A percentile compares a stretch with the other conserved stretches of the same genome.
These are phyloP conservation scores for Cephus spinipes DNA, from an alignment of 2,888 invertebrate genomes.

Conservation along the genomic window DNA sequence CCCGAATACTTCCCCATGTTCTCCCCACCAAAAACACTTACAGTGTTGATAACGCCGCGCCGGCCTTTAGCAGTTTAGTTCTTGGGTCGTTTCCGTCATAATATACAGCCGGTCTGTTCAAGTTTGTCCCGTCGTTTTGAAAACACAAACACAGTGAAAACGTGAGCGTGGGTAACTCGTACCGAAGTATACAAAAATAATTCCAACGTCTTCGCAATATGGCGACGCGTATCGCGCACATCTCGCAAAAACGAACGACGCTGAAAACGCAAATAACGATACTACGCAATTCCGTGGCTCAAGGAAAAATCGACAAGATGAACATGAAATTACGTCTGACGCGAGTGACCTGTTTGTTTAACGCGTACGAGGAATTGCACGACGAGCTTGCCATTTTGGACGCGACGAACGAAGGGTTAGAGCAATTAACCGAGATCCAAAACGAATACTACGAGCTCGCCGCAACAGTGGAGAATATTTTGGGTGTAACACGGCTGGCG, in stretches of 20 bases:
- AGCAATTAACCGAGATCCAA: constrained; percentile 13
- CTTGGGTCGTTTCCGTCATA: not conserved
- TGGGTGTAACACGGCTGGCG: constrained; percentile 6
- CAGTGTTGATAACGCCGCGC: not conserved
- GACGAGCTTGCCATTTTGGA: not conserved
- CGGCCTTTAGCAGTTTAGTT: not conserved
- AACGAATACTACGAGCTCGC: constrained; percentile 21
- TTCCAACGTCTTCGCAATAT: constrained; percentile 2
- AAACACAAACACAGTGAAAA: not conserved
- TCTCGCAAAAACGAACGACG: constrained; percentile 18
- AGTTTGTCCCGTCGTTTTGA: not conserved
- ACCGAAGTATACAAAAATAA: not conserved
- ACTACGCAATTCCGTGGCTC: constrained; percentile 15
- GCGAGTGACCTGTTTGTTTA: constrained; percentile 15
- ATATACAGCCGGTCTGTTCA: not conserved
- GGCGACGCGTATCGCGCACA: constrained; percentile 15
- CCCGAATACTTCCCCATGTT: too few species aligned
- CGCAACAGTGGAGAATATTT: constrained; percentile 13
- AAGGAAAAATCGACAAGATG: constrained; percentile 12
- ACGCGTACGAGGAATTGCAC: constrained; percentile 17
- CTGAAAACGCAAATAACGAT: constrained; percentile 16
- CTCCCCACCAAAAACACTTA: too few species aligned
- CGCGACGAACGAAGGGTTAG: not conserved
- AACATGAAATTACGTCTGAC: constrained; percentile 16
- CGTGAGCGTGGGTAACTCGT: not conserved